These are phyloP conservation scores for Drosophila melanogaster DNA, from an alignment of 1,140 invertebrate species.

Conservation along the genomic window Release_6_plus_ISO1_MT NT_037436.4:2301501-2302000, in stretches of 20 bases:
- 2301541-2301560: slow-evolving; percentile 15
- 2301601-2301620: slow-evolving; percentile 10
- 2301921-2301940: slow-evolving; percentile 3
- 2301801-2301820: slow-evolving; percentile 36
- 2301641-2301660: slow-evolving; percentile 14
- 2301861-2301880: neutral
- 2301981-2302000: neutral
- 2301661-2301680: neutral
- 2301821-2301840: neutral
- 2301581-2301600: neutral
- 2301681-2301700: slow-evolving; percentile 15
- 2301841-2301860: too few species aligned
- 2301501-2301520: slow-evolving; percentile 39
- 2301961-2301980: neutral
- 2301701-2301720: slow-evolving; percentile 1
- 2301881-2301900: neutral
- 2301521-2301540: slow-evolving; percentile 33
- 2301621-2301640: slow-evolving; percentile 15
- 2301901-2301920: neutral
- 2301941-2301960: neutral
- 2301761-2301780: neutral
- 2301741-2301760: neutral
- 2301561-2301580: slow-evolving; percentile 23
- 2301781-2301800: neutral
- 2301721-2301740: slow-evolving; percentile 15